Conservation (phyloP, 1,140 invertebrate genomes). For the Belonocnema kinseyi region DNA sequence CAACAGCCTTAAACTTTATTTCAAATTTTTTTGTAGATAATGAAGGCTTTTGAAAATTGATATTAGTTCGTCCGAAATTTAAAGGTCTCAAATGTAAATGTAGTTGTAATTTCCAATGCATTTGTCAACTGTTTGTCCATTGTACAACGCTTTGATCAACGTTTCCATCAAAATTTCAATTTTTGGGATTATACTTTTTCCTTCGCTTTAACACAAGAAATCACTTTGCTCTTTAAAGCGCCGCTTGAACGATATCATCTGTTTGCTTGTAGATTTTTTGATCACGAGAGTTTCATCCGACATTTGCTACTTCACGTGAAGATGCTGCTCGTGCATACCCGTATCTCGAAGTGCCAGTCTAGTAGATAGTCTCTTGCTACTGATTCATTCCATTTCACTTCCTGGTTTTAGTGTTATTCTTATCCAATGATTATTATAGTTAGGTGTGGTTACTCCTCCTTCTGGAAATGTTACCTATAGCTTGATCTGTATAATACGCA, state of each 20-base stretch:
- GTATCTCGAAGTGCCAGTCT: constrained; percentile 4
- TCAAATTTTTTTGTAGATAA: no score
- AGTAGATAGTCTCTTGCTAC: constrained; percentile 15
- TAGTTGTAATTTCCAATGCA: not conserved
- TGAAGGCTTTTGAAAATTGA: no score
- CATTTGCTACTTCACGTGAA: not conserved
- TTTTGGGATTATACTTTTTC: not conserved
- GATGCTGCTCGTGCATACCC: not conserved
- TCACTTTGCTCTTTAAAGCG: constrained; percentile 3
- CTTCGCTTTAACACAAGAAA: constrained; percentile 16
- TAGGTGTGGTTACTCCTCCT: constrained; percentile 9
- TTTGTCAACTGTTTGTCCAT: no score
- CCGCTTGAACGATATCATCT: constrained; percentile 9
- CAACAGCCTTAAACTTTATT: no score
- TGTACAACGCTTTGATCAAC: no score
- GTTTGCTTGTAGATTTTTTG: constrained; percentile 14
- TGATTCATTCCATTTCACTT: constrained; percentile 26
- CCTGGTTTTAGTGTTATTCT: constrained; percentile 29
- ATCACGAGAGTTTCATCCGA: not conserved
- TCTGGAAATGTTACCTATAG: constrained; percentile 15
- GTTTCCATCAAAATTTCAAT: no score
- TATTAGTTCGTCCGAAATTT: no score
- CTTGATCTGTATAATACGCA: not conserved
- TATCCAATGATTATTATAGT: constrained; percentile 8
- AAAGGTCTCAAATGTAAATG: not conserved